A percentile compares a stretch with the other conserved stretches of the same genome.
These are phyloP conservation scores for Mongoloraphidia duomilia DNA, from an alignment of 2,888 invertebrate genomes.

Conservation along the genomic window DNA sequence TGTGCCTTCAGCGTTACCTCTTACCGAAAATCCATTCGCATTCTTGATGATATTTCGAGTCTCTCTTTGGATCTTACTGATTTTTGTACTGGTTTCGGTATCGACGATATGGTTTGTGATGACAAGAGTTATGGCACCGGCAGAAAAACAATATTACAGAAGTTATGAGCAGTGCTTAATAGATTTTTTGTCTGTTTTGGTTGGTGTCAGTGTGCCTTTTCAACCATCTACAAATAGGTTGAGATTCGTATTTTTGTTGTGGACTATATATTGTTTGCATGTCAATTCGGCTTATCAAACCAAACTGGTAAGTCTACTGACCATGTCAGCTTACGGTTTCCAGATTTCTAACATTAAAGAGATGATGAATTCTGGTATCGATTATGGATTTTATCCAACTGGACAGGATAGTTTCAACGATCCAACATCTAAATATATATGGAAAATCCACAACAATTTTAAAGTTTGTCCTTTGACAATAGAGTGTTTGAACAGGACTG, in stretches of 20 bases:
- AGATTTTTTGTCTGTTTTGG: background rate
- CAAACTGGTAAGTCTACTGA: conserved; percentile 38
- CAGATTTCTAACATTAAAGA: conserved; percentile 37
- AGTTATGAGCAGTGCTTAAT: background rate
- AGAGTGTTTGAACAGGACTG: conserved; percentile 2
- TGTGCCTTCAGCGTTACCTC: conserved; percentile 30
- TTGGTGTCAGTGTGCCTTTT: conserved; percentile 32
- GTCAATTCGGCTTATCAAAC: conserved; percentile 39
- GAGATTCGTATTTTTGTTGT: conserved; percentile 35
- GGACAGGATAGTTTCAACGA: background rate
- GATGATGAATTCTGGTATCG: conserved; percentile 30
- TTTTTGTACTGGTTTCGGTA: conserved; percentile 22
- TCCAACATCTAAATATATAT: background rate
- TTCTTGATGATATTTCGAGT: conserved; percentile 32
- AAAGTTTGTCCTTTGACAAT: background rate
- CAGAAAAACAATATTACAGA: background rate
- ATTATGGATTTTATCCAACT: conserved; percentile 26
- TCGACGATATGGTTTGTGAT: background rate
- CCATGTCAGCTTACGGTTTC: conserved; percentile 33
- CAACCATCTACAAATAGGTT: conserved; percentile 32
- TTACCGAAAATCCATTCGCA: conserved; percentile 33
- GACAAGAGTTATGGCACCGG: background rate
- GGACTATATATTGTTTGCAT: conserved; percentile 36
- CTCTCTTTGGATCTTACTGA: conserved; percentile 32
- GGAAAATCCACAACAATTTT: background rate